Conservation (phyloP, 1,140 invertebrate species). For the Pogonus chalceus region DNA sequence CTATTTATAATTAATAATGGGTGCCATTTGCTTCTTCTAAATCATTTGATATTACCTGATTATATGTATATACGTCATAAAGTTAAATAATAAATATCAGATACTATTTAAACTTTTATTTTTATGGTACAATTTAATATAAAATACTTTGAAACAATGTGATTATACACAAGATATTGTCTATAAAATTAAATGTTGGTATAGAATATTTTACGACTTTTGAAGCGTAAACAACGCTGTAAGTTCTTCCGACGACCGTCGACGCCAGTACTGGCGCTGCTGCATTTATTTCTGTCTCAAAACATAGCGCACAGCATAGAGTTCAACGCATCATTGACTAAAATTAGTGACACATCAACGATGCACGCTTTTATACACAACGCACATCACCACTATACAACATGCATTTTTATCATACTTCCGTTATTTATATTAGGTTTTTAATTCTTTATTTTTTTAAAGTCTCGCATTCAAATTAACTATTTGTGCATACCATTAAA, state of each 20-base stretch:
- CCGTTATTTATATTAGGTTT: conserved; percentile 7
- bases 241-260: neutral
- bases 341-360: neutral
- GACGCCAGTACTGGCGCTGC: neutral
- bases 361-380: conserved; percentile 9
- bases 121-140: too few relatives aligned
- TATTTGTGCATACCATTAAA: too few relatives aligned
- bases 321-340: conserved; percentile 6
- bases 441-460: too few relatives aligned
- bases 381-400: neutral
- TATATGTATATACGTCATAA: too few relatives aligned
- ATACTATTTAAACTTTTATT: too few relatives aligned
- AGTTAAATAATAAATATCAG: too few relatives aligned
- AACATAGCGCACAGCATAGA: neutral
- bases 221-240: conserved; percentile 1
- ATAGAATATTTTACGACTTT: neutral
- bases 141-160: neutral
- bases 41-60: too few relatives aligned
- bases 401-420: conserved; percentile 1
- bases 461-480: too few relatives aligned
- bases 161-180: neutral
- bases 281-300: conserved; percentile 8
- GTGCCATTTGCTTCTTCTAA: too few relatives aligned
- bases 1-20: too few relatives aligned
- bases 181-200: neutral